These are phyloP conservation scores for Protobothrops mucrosquamatus DNA, from an alignment of 2,113 vertebrate species.

Conservation along the genomic window DNA sequence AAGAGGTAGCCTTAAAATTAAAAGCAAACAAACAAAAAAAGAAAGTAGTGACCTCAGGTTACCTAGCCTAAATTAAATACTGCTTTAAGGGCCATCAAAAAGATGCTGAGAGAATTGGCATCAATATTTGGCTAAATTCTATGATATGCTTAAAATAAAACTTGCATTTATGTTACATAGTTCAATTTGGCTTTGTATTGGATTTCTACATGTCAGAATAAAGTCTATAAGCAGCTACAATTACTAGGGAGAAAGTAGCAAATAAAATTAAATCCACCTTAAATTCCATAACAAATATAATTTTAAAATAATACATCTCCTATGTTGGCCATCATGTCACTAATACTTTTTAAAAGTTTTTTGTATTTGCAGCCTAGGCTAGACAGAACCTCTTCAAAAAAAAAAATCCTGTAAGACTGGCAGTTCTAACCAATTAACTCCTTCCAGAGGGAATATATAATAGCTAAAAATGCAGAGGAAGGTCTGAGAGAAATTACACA, in stretches of 20 bases:
- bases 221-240: constrained; percentile 18
- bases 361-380: not conserved
- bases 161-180: constrained; percentile 6
- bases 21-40: constrained; percentile 63
- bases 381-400: not conserved
- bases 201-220: not conserved
- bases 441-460: constrained; percentile 4
- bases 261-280: not conserved
- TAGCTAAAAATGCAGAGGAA: not conserved
- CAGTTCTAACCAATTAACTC: not conserved
- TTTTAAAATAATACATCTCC: not conserved
- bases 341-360: not conserved
- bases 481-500: not conserved
- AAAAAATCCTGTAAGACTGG: not conserved
- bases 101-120: constrained; percentile 25
- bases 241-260: not conserved
- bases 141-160: not conserved
- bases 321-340: not conserved
- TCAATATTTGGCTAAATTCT: constrained; percentile 20
- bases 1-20: constrained; percentile 90
- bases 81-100: constrained; percentile 32
- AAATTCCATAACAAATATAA: not conserved
- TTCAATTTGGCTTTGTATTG: not conserved
- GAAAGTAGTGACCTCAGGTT: constrained; percentile 74
- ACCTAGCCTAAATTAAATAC: constrained; percentile 63